Percentiles rank a stretch among this genome's conserved stretches.
phyloP scores from a whole-genome alignment of 2,113 vertebrate genomes.

The Mirza zaza region DNA sequence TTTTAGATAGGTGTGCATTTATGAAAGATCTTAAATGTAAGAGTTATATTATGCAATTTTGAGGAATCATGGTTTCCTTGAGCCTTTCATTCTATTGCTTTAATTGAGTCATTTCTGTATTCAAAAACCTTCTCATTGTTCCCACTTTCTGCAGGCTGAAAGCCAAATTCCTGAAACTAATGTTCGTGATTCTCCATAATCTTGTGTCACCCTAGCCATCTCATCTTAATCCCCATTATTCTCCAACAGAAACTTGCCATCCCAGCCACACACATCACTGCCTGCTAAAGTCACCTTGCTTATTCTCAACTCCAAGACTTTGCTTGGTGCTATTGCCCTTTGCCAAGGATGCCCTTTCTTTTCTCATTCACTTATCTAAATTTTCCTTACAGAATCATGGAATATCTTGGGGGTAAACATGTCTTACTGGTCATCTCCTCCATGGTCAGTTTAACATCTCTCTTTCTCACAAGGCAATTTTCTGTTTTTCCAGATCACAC shows the following conservation, averaged over 20 bases:
- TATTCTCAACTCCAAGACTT: neutral
- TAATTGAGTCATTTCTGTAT: neutral
- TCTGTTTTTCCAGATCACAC: neutral
- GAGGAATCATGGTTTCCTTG: neutral
- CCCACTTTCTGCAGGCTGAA: neutral
- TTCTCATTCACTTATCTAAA: neutral
- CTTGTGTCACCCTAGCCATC: neutral
- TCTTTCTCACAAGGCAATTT: neutral
- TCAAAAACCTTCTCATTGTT: neutral
- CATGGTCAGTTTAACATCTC: neutral
- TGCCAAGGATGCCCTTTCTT: neutral
- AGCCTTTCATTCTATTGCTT: neutral
- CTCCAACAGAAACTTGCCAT: neutral
- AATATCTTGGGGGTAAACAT: neutral
- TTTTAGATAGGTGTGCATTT: neutral
- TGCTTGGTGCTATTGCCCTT: no score
- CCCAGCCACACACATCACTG: neutral
- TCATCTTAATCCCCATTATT: neutral
- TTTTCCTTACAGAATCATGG: neutral
- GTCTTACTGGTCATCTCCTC: neutral
- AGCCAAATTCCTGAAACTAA: neutral
- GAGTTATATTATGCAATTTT: neutral
- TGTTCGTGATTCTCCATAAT: neutral
- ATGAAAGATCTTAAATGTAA: neutral
- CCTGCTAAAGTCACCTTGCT: neutral